These are phyloP conservation scores for Champsocephalus esox DNA, from an alignment of 2,797 vertebrate species.

Conservation along the genomic window DNA sequence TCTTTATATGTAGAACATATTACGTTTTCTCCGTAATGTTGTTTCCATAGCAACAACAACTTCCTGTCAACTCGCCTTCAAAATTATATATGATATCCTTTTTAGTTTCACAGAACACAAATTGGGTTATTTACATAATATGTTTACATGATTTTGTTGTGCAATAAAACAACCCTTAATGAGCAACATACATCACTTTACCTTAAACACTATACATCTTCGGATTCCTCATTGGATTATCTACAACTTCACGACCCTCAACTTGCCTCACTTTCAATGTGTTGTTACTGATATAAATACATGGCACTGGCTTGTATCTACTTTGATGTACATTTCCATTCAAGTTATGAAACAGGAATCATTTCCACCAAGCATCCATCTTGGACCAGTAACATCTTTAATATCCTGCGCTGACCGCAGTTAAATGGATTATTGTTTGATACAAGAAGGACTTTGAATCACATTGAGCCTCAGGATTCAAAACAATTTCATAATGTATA, in stretches of 20 bases:
- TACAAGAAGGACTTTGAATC: conserved; percentile 20
- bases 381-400: conserved; percentile 5
- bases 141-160: no score
- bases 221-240: conserved; percentile 1
- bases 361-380: neutral
- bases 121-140: no score
- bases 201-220: conserved; percentile 59
- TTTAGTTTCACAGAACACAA: no score
- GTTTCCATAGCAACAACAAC: no score
- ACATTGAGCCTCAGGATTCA: conserved; percentile 19
- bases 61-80: no score
- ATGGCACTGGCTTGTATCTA: neutral
- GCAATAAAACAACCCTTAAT: conserved; percentile 26
- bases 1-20: no score
- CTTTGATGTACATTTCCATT: conserved; percentile 25
- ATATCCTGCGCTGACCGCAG: conserved; percentile 15
- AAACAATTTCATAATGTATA: conserved; percentile 54
- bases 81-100: no score
- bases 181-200: conserved; percentile 49
- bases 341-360: conserved; percentile 22
- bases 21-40: no score
- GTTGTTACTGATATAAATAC: conserved; percentile 8
- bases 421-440: conserved; percentile 27
- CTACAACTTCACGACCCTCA: conserved; percentile 28
- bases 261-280: conserved; percentile 25